Evolutionary conservation across 2,113 vertebrate species (phyloP).

Genomic region (Alectura lathami): DNA sequence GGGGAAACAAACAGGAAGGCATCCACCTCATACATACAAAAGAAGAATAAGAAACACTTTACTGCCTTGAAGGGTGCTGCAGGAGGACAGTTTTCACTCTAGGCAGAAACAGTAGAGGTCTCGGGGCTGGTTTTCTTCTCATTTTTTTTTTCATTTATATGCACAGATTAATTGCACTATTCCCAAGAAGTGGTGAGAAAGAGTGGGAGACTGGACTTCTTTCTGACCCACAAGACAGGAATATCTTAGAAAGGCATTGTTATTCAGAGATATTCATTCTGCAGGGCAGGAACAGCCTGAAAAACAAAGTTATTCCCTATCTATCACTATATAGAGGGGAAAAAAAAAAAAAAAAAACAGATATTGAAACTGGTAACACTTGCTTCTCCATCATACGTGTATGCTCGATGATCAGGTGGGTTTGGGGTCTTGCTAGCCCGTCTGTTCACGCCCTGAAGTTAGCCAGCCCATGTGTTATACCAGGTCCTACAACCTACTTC

Average conservation of each 20-base stretch:
- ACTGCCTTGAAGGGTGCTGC: background rate
- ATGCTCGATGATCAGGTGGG: background rate
- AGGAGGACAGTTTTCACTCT: background rate
- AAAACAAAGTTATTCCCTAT: background rate
- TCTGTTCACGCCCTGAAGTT: background rate
- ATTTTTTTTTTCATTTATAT: background rate
- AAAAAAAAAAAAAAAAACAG: accelerated
- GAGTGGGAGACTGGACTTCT: background rate
- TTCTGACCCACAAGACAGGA: background rate
- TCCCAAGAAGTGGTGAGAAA: background rate
- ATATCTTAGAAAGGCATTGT: background rate
- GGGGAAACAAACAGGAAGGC: background rate
- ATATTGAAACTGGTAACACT: background rate
- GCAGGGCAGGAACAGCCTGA: background rate
- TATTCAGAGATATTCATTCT: background rate
- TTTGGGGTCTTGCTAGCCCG: background rate
- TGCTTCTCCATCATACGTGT: accelerated
- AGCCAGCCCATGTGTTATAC: background rate
- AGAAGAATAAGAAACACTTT: background rate
- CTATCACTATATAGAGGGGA: background rate
- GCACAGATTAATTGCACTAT: background rate
- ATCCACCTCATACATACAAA: background rate
- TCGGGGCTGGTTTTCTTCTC: background rate
- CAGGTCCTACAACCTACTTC: background rate
- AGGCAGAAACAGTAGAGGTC: background rate